These are phyloP conservation scores for Pedetes capensis DNA, from an alignment of 2,113 vertebrate species.

Conservation along the genomic window DNA sequence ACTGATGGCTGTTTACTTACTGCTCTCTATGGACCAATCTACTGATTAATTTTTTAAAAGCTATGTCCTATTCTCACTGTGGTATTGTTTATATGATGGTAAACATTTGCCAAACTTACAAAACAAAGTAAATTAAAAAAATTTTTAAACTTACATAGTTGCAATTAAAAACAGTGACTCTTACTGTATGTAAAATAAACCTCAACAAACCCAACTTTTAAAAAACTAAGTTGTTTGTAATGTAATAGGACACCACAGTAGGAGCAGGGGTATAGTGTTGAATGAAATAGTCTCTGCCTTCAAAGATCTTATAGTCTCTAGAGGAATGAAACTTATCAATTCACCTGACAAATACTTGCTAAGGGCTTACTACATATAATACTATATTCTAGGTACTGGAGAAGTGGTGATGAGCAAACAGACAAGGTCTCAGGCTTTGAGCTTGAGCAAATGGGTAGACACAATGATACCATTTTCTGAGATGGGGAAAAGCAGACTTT, in stretches of 20 bases:
- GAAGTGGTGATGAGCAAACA: no score
- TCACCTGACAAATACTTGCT: no score
- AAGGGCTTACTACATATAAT: no score
- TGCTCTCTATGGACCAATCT: neutral
- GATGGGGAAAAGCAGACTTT: neutral
- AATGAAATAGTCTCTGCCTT: no score
- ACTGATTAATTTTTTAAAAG: neutral
- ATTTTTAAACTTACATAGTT: neutral
- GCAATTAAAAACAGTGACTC: neutral
- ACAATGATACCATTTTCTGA: neutral
- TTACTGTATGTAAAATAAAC: neutral
- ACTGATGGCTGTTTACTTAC: neutral
- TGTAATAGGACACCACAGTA: no score
- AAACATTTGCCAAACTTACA: conserved; percentile 16
- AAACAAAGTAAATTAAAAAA: neutral
- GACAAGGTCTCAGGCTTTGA: neutral
- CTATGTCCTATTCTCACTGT: neutral
- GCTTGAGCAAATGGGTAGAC: neutral
- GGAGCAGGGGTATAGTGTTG: no score
- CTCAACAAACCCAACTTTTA: neutral
- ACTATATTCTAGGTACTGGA: no score
- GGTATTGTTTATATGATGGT: neutral
- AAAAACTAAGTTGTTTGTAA: no score
- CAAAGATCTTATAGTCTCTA: no score
- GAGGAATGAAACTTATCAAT: no score